Percentiles rank a stretch among this genome's conserved stretches.
These are phyloP conservation scores for Pyrocephalus nanus DNA, from an alignment of 2,797 vertebrate species.

Conservation along the genomic window DNA sequence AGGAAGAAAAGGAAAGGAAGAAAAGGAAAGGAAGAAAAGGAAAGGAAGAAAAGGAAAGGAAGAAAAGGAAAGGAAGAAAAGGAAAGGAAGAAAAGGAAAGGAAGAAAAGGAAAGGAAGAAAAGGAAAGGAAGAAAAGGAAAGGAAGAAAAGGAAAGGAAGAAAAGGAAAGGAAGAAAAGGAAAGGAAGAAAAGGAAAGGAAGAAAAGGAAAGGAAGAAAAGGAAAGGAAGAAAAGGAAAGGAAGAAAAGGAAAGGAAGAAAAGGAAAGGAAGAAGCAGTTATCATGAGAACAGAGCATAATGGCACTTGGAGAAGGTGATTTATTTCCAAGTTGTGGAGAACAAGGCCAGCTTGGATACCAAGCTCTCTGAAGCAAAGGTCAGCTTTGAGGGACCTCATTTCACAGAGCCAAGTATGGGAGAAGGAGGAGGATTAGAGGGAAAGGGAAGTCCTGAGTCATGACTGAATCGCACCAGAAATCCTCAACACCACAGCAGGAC, in stretches of 20 bases:
- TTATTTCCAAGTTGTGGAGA: neutral
- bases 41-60: neutral
- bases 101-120: neutral
- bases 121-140: too few species aligned
- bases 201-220: neutral
- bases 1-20: neutral
- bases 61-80: too few species aligned
- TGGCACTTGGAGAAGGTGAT: neutral
- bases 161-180: too few species aligned
- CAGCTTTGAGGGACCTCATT: neutral
- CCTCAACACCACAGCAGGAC: neutral
- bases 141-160: neutral
- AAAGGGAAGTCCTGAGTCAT: neutral
- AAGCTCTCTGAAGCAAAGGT: neutral
- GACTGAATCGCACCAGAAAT: neutral
- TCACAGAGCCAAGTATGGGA: neutral
- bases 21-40: neutral
- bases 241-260: neutral
- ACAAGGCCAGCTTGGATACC: neutral
- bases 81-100: too few species aligned
- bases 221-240: too few species aligned
- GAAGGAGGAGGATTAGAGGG: neutral
- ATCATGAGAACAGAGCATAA: neutral
- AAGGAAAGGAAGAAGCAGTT: neutral
- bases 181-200: too few species aligned